Conservation (phyloP, 1,140 invertebrate species). For the Melipona quadrifasciata region DNA sequence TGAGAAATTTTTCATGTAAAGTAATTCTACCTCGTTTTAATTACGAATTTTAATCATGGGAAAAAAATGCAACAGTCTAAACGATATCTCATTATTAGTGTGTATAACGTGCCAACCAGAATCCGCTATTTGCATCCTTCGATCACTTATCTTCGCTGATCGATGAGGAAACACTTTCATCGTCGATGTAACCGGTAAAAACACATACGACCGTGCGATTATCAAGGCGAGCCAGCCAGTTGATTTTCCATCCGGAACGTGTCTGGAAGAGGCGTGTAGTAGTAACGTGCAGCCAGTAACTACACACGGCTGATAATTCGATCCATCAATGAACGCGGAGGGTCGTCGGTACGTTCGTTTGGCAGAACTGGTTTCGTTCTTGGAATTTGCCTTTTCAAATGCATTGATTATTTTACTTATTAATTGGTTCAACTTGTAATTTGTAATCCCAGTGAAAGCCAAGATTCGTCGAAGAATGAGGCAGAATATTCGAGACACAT, state of each 20-base stretch:
- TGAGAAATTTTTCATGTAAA: background rate
- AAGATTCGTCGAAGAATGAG: too few species aligned
- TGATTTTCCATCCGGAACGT: background rate
- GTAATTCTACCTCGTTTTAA: background rate
- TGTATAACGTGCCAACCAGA: background rate
- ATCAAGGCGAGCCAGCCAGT: too few species aligned
- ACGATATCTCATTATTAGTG: background rate
- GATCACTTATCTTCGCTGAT: background rate
- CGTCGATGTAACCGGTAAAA: background rate
- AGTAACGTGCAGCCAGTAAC: background rate
- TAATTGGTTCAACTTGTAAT: too few species aligned
- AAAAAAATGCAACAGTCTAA: too few species aligned
- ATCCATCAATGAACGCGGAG: background rate
- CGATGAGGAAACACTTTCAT: background rate
- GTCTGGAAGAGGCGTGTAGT: background rate
- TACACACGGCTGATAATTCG: background rate
- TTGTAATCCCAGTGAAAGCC: too few species aligned
- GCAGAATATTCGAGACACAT: too few species aligned
- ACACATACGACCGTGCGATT: background rate
- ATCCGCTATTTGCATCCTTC: background rate
- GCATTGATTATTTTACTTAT: background rate
- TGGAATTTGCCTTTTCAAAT: background rate
- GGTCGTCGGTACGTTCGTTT: too few species aligned
- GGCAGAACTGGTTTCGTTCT: background rate
- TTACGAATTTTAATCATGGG: background rate